A percentile compares a stretch with the other conserved stretches of the same genome.
Evolutionary conservation across 2,113 vertebrate genomes (phyloP).

Genomic region (Chaetorhynchus papuensis): DNA sequence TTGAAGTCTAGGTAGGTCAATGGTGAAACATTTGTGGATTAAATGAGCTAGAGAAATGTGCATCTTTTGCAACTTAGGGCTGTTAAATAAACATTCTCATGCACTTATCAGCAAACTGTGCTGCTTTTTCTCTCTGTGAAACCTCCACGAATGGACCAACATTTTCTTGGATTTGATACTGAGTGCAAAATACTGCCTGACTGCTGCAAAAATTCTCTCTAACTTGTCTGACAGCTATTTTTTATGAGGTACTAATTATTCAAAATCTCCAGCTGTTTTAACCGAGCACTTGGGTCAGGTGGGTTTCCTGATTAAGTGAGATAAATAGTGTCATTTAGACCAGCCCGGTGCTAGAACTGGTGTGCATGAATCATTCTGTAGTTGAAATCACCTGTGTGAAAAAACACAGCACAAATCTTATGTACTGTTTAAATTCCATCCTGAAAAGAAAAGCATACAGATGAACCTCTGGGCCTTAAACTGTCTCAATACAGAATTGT

Average conservation of each 20-base stretch:
- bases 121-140: background rate
- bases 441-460: background rate
- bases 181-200: background rate
- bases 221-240: background rate
- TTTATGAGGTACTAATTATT: background rate
- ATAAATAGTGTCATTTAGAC: slow-evolving; percentile 9
- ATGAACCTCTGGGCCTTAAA: background rate
- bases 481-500: background rate
- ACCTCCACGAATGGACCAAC: background rate
- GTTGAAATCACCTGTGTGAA: background rate
- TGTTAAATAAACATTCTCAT: background rate
- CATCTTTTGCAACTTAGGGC: background rate
- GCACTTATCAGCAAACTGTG: background rate
- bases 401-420: background rate
- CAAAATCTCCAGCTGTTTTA: background rate
- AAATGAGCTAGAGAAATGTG: background rate
- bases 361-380: background rate
- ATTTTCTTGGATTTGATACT: background rate
- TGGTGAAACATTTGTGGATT: background rate
- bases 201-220: background rate
- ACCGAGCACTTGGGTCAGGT: background rate
- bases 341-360: background rate
- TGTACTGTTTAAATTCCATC: fast-evolving
- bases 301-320: slow-evolving; percentile 2
- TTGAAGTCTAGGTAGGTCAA: slow-evolving; percentile 2